Evolutionary conservation across 2,888 invertebrate genomes (phyloP).

Genomic region (Osedax frankpressi): DNA sequence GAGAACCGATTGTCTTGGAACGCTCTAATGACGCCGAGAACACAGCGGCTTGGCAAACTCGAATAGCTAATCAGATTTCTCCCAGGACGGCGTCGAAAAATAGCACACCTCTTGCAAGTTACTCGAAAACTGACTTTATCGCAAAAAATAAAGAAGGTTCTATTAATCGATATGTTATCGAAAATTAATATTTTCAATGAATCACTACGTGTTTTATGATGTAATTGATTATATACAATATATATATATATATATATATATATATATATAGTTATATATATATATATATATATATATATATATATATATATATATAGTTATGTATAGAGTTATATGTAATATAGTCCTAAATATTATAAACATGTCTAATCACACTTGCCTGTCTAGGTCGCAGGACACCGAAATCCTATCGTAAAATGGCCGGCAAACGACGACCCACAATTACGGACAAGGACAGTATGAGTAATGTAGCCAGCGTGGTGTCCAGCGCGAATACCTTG

Average conservation of each 20-base stretch:
- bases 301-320: no score
- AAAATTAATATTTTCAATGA: no score
- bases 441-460: neutral
- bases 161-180: no score
- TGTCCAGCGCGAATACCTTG: neutral
- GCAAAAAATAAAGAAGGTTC: neutral
- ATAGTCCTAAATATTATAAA: no score
- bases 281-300: no score
- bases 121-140: neutral
- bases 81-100: neutral
- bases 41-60: neutral
- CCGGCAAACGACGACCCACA: neutral
- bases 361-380: no score
- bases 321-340: no score
- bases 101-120: no score
- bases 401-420: neutral
- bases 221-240: no score
- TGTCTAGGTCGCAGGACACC: neutral
- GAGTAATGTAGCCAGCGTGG: neutral
- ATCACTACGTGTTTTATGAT: no score
- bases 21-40: neutral
- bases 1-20: neutral
- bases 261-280: no score
- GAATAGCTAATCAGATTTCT: neutral
- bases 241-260: no score